Evolutionary conservation across 2,113 vertebrate genomes (phyloP).

Genomic region (Melanostigma gelatinosum): DNA sequence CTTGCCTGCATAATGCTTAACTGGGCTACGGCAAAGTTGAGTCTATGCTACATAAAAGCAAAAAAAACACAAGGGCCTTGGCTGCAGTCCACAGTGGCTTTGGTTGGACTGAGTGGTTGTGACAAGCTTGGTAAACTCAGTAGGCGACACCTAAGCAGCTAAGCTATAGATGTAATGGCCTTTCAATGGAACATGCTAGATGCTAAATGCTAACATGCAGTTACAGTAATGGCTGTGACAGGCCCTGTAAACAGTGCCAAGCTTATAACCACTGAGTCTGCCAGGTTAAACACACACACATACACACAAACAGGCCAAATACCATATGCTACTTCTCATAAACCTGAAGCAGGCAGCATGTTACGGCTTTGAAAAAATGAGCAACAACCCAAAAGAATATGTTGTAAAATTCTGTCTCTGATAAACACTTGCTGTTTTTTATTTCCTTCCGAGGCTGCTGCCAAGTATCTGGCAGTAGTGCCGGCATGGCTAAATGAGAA

Average conservation of each 20-base stretch:
- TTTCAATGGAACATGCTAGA: slow-evolving; percentile 66
- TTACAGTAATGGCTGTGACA: slow-evolving; percentile 87
- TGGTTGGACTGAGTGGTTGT: slow-evolving; percentile 65
- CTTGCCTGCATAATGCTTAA: slow-evolving; percentile 59
- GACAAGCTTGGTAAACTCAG: slow-evolving; percentile 71
- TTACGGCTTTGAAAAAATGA: slow-evolving; percentile 53
- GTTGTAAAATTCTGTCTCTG: slow-evolving; percentile 73
- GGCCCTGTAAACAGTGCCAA: slow-evolving; percentile 86
- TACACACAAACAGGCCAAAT: slow-evolving; percentile 72
- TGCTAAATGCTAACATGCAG: slow-evolving; percentile 80
- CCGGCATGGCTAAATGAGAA: slow-evolving; percentile 73
- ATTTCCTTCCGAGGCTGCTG: slow-evolving; percentile 72
- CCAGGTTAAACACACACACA: slow-evolving; percentile 66
- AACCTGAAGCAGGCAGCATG: slow-evolving; percentile 69
- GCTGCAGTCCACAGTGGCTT: slow-evolving; percentile 51
- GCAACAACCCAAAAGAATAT: slow-evolving; percentile 64
- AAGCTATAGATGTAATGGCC: slow-evolving; percentile 65
- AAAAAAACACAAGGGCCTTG: slow-evolving; percentile 49
- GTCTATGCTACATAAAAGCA: slow-evolving; percentile 43
- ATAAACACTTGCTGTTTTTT: slow-evolving; percentile 82
- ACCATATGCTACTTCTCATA: slow-evolving; percentile 81
- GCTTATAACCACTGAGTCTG: slow-evolving; percentile 67
- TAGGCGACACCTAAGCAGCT: slow-evolving; percentile 67
- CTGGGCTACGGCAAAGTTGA: slow-evolving; percentile 26
- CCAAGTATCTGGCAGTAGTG: slow-evolving; percentile 74